Percentiles rank a stretch among this genome's conserved stretches.
Evolutionary conservation across 2,113 vertebrate species (phyloP).

Genomic region (Ctenodactylus gundi): DNA sequence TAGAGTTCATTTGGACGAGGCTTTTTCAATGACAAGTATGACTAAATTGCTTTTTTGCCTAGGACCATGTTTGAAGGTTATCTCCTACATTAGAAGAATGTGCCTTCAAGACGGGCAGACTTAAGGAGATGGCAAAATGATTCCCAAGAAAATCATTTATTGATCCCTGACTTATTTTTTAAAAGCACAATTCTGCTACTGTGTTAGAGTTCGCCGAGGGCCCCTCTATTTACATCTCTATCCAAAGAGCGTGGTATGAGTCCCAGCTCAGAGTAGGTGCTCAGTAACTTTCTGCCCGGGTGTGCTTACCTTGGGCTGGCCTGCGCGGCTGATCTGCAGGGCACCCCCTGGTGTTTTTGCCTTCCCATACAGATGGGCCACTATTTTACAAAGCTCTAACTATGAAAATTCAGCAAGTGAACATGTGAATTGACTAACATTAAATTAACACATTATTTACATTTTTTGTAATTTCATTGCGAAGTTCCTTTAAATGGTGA

Average conservation of each 20-base stretch:
- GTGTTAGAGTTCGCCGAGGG: neutral
- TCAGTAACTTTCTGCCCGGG: neutral
- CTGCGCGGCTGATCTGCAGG: neutral
- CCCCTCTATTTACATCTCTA: neutral
- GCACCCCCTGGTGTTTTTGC: neutral
- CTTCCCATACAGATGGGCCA: neutral
- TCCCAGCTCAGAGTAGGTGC: neutral
- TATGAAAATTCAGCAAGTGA: constrained; percentile 8
- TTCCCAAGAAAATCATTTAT: constrained; percentile 28
- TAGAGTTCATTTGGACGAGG: neutral
- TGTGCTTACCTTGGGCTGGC: neutral
- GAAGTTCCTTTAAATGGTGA: neutral
- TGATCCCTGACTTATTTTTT: neutral
- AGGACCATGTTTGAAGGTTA: constrained; percentile 22
- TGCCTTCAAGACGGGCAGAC: constrained; percentile 7
- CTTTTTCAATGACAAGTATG: neutral
- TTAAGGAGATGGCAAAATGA: constrained; percentile 32
- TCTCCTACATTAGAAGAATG: constrained; percentile 43
- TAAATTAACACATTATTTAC: constrained; percentile 5
- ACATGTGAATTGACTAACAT: neutral
- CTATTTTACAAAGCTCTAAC: constrained; percentile 5
- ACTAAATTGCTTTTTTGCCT: constrained; percentile 28
- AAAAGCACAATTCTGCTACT: constrained; percentile 12
- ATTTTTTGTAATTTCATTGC: neutral
- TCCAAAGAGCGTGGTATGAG: neutral